Conservation (phyloP, 2,888 invertebrate genomes). For the Linyphia triangularis region DNA sequence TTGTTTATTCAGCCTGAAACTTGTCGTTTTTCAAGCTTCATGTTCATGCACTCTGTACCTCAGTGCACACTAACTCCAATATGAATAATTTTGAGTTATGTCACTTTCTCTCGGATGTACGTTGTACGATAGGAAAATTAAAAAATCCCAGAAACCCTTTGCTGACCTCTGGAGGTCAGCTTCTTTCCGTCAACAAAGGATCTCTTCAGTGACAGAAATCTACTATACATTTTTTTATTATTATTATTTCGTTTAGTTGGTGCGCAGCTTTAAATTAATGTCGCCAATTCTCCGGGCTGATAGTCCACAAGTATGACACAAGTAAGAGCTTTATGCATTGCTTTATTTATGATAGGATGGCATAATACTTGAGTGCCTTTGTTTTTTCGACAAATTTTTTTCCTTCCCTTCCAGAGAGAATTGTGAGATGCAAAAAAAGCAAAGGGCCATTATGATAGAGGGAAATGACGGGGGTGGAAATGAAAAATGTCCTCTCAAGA, state of each 20-base stretch:
- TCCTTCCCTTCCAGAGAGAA: neutral
- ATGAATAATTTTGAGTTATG: too few relatives aligned
- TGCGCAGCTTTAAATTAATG: constrained; percentile 24
- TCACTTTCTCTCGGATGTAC: too few relatives aligned
- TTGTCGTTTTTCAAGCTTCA: too few relatives aligned
- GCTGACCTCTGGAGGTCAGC: constrained; percentile 29
- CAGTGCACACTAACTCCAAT: too few relatives aligned
- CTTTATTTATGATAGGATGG: constrained; percentile 47
- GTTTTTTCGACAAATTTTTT: constrained; percentile 10
- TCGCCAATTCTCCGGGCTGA: constrained; percentile 29
- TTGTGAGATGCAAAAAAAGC: neutral
- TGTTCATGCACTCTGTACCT: too few relatives aligned
- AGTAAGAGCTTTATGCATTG: constrained; percentile 12
- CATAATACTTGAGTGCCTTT: neutral
- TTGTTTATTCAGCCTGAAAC: too few relatives aligned
- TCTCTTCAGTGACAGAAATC: constrained; percentile 9
- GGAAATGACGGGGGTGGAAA: neutral
- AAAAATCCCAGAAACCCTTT: neutral
- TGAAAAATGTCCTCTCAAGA: neutral
- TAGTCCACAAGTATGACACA: constrained; percentile 37
- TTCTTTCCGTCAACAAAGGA: constrained; percentile 19
- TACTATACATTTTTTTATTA: neutral
- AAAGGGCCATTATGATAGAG: constrained; percentile 19
- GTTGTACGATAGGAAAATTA: too few relatives aligned
- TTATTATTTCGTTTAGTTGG: neutral